Evolutionary conservation across 2,113 vertebrate genomes (phyloP).

Genomic region (Bufo gargarizans): DNA sequence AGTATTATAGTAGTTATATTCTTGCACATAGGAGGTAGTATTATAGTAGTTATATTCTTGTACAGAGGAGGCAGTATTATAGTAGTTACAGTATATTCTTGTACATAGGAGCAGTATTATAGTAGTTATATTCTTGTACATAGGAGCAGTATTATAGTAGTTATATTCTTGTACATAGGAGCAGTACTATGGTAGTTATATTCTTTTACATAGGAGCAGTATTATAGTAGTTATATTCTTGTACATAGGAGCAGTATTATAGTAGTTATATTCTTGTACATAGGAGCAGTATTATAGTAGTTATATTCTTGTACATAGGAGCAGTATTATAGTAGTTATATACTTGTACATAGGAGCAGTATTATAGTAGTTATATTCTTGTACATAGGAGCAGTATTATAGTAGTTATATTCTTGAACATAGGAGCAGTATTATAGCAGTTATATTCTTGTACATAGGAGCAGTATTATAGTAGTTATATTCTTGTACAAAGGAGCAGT

Average conservation of each 20-base stretch:
- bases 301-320: background rate
- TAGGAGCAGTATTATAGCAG: background rate
- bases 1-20: slow-evolving; percentile 19
- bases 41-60: slow-evolving; percentile 5
- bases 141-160: too few relatives aligned
- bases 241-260: background rate
- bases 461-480: too few relatives aligned
- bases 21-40: background rate
- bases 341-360: too few relatives aligned
- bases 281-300: background rate
- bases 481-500: background rate
- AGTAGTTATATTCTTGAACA: background rate
- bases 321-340: background rate
- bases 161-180: too few relatives aligned
- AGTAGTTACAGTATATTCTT: too few relatives aligned
- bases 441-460: background rate
- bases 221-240: background rate
- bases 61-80: too few relatives aligned
- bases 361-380: background rate
- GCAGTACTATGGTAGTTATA: background rate
- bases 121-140: too few relatives aligned
- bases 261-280: background rate
- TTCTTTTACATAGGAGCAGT: background rate
- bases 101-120: too few relatives aligned
- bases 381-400: background rate